Evolutionary conservation across 2,113 vertebrate species (phyloP).

Genomic region (Pao palembangensis): DNA sequence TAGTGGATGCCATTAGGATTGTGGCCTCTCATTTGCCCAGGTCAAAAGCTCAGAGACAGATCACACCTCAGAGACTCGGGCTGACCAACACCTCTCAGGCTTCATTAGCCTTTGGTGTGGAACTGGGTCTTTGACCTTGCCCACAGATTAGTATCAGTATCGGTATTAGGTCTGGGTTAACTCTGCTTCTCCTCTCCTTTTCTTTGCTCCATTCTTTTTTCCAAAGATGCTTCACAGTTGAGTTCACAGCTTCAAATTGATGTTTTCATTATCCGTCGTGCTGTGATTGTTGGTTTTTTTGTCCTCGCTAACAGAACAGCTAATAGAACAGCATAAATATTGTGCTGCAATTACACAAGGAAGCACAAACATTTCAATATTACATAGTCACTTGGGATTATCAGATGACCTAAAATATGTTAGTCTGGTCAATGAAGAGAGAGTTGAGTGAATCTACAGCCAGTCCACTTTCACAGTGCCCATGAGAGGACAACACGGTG

Average conservation of each 20-base stretch:
- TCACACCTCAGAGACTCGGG: constrained; percentile 59
- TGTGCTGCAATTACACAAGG: neutral
- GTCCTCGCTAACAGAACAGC: neutral
- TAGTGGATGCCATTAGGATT: constrained; percentile 58
- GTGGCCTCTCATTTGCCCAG: constrained; percentile 69
- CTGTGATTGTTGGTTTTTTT: neutral
- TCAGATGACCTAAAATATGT: neutral
- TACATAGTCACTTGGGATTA: neutral
- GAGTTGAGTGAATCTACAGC: constrained; percentile 5
- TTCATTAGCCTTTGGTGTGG: constrained; percentile 63
- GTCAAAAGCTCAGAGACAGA: constrained; percentile 69
- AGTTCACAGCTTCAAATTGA: constrained; percentile 6
- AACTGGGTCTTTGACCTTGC: constrained; percentile 77
- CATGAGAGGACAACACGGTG: constrained; percentile 7
- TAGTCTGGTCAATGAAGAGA: neutral
- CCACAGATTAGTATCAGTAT: constrained; percentile 77
- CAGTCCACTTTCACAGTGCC: constrained; percentile 10
- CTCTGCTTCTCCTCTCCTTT: constrained; percentile 28
- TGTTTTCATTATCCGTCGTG: neutral
- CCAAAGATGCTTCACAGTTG: constrained; percentile 33
- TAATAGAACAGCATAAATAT: neutral
- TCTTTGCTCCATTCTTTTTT: constrained; percentile 30
- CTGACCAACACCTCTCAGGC: constrained; percentile 62
- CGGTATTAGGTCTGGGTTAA: constrained; percentile 59
- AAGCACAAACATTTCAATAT: neutral